phyloP scores from a whole-genome alignment of 2,113 vertebrate species.

The Edolisoma coerulescens region DNA sequence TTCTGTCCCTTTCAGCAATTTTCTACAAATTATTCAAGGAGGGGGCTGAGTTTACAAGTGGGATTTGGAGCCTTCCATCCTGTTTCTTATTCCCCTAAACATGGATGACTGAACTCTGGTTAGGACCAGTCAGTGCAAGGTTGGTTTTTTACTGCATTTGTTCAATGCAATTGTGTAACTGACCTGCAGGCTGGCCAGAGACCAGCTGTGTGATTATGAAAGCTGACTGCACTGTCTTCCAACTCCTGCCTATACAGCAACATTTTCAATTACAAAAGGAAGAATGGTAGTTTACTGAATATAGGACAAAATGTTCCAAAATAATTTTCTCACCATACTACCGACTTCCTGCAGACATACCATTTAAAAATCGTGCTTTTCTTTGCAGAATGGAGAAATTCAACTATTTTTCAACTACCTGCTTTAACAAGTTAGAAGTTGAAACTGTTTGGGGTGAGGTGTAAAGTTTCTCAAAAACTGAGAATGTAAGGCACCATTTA shows the following conservation, averaged over 20 bases:
- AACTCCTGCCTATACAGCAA: neutral
- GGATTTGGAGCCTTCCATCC: neutral
- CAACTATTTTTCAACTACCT: neutral
- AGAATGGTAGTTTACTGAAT: neutral
- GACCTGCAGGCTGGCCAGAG: neutral
- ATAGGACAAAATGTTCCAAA: neutral
- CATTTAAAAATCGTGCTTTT: neutral
- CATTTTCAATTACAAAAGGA: neutral
- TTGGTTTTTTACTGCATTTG: neutral
- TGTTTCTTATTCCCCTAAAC: neutral
- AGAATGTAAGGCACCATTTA: neutral
- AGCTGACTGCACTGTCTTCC: neutral
- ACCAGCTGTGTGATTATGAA: neutral
- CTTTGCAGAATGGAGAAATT: neutral
- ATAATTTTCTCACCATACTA: neutral
- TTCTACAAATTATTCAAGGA: neutral
- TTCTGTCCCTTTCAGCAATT: neutral
- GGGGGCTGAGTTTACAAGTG: fast-evolving
- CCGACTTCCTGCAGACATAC: neutral
- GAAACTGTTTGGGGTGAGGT: neutral
- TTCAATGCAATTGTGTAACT: neutral
- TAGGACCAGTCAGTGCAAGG: neutral
- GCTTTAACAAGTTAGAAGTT: neutral
- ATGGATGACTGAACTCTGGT: neutral
- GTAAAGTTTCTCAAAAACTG: neutral